Evolutionary conservation across 2,888 invertebrate genomes (phyloP).

Genomic region (Spodoptera littoralis): DNA sequence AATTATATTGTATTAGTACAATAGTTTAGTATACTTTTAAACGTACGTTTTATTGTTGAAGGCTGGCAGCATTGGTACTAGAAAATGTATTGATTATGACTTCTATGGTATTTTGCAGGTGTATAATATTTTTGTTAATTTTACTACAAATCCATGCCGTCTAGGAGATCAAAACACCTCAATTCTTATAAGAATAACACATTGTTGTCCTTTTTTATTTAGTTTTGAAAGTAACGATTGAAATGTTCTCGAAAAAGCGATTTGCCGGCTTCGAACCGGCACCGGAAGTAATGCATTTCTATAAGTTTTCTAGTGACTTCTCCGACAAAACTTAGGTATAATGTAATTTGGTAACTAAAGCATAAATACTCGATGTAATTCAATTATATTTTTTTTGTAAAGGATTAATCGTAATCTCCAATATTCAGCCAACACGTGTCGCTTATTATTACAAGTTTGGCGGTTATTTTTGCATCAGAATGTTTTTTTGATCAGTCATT

Average conservation of each 20-base stretch:
- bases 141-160: conserved; percentile 34
- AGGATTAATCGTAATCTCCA: no score
- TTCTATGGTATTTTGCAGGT: conserved; percentile 28
- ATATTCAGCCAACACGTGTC: conserved; percentile 13
- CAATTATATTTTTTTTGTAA: no score
- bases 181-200: no score
- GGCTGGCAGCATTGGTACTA: conserved; percentile 37
- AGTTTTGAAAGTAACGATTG: no score
- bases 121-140: conserved; percentile 13
- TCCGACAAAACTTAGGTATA: neutral
- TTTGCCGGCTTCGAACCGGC: conserved; percentile 29
- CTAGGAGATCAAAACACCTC: conserved; percentile 5
- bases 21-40: neutral
- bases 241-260: conserved; percentile 13
- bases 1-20: no score
- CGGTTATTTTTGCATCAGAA: conserved; percentile 5
- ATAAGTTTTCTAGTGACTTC: conserved; percentile 19
- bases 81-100: conserved; percentile 41
- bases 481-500: neutral
- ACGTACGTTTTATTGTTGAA: neutral
- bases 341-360: no score
- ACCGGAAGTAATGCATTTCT: conserved; percentile 33
- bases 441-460: neutral
- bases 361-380: no score
- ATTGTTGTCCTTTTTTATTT: no score